phyloP scores from a whole-genome alignment of 2,888 invertebrate genomes.

The Uropetala carovei region DNA sequence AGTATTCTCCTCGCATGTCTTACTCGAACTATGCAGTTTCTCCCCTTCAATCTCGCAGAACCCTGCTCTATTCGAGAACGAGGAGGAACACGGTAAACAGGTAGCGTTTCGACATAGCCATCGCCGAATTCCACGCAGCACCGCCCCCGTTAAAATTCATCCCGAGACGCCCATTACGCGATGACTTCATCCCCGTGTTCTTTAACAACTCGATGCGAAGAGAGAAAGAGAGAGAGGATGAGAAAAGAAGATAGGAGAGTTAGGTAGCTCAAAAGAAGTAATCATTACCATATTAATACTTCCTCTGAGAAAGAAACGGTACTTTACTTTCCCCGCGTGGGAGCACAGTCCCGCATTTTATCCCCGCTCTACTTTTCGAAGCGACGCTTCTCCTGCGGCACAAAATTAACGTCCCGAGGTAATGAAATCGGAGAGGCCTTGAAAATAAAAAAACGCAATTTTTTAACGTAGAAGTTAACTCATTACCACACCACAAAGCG shows the following conservation, averaged over 20 bases:
- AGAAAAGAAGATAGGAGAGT: not conserved
- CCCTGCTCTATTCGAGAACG: too few species aligned
- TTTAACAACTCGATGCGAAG: not conserved
- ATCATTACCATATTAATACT: not conserved
- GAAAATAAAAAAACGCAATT: too few species aligned
- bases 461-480: too few species aligned
- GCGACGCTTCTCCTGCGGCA: not conserved
- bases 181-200: not conserved
- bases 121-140: not conserved
- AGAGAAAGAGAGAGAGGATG: not conserved
- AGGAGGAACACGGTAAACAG: too few species aligned
- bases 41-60: too few species aligned
- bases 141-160: not conserved
- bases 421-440: too few species aligned
- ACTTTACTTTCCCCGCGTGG: not conserved
- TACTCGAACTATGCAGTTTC: too few species aligned
- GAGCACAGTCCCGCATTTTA: not conserved
- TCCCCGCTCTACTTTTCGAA: conserved; percentile 19
- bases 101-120: not conserved
- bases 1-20: too few species aligned
- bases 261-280: not conserved
- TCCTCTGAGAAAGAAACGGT: not conserved
- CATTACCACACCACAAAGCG: too few species aligned
- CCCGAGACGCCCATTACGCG: not conserved
- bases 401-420: too few species aligned